Conservation (phyloP, 2,797 vertebrate species). For the Rhyacichthys aspro region DNA sequence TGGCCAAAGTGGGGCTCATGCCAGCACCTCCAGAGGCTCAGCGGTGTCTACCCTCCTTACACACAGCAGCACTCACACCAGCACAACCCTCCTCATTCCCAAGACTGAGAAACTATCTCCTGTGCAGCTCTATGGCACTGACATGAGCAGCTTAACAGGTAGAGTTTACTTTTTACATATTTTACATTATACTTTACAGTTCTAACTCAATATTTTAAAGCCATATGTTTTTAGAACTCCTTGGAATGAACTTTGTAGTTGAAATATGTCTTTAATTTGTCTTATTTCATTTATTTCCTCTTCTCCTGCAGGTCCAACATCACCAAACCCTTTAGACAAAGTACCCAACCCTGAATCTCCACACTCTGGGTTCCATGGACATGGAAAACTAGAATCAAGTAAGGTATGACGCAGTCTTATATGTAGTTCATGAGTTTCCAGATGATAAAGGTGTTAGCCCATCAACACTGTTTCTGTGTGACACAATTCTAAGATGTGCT, state of each 20-base stretch:
- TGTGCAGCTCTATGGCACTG: constrained; percentile 76
- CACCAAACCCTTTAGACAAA: constrained; percentile 64
- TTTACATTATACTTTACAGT: neutral
- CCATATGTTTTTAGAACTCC: neutral
- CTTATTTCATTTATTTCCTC: no score
- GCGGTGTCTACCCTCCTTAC: constrained; percentile 65
- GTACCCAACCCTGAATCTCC: constrained; percentile 66
- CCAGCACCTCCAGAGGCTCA: constrained; percentile 55
- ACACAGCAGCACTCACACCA: constrained; percentile 51
- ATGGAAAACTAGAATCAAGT: constrained; percentile 80
- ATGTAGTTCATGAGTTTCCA: neutral
- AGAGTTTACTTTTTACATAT: neutral
- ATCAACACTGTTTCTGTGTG: neutral
- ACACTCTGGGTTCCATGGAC: constrained; percentile 61
- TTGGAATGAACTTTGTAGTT: constrained; percentile 9
- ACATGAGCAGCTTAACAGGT: constrained; percentile 76
- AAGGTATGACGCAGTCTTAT: constrained; percentile 79
- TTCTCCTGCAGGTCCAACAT: constrained; percentile 73
- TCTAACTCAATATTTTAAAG: neutral
- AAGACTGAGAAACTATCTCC: constrained; percentile 92
- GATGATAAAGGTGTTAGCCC: neutral
- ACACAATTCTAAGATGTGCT: constrained; percentile 3
- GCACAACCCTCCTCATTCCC: constrained; percentile 78
- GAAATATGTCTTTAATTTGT: constrained; percentile 75
- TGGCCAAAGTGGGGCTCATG: constrained; percentile 35